Conservation (phyloP, 2,888 invertebrate species). For the Carterocephalus palaemon region DNA sequence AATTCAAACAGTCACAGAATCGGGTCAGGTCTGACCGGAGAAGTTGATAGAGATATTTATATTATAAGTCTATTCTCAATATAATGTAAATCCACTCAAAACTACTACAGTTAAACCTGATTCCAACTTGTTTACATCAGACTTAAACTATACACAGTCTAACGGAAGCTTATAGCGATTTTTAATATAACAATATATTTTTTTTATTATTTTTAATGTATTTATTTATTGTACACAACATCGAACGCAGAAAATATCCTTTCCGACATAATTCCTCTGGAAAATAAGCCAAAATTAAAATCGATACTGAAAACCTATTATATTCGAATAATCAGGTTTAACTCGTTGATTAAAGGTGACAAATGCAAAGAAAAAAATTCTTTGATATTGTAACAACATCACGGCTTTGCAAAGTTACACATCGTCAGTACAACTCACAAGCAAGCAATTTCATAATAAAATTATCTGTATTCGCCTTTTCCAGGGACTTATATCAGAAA, state of each 20-base stretch:
- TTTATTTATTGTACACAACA: constrained; percentile 47
- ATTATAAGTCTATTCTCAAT: too few relatives aligned
- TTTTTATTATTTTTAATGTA: constrained; percentile 30
- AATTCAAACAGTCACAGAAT: constrained; percentile 26
- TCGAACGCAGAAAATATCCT: constrained; percentile 27
- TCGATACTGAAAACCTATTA: too few relatives aligned
- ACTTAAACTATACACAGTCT: constrained; percentile 46
- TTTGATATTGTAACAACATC: constrained; percentile 18
- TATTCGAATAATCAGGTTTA: too few relatives aligned
- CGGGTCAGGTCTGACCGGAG: neutral
- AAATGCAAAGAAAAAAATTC: constrained; percentile 1
- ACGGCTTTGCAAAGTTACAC: too few relatives aligned
- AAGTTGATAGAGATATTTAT: too few relatives aligned
- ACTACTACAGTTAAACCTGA: constrained; percentile 1
- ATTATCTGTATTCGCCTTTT: neutral
- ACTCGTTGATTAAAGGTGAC: neutral
- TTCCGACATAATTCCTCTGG: constrained; percentile 23
- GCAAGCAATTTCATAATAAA: neutral
- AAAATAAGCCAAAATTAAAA: too few relatives aligned
- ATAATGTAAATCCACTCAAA: constrained; percentile 7
- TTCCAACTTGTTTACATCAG: constrained; percentile 6
- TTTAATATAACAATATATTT: constrained; percentile 33
- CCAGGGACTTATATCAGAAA: neutral
- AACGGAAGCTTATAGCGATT: constrained; percentile 47
- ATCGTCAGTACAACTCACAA: neutral